phyloP scores from a whole-genome alignment of 2,113 vertebrate species.

The Ciconia maguari region DNA sequence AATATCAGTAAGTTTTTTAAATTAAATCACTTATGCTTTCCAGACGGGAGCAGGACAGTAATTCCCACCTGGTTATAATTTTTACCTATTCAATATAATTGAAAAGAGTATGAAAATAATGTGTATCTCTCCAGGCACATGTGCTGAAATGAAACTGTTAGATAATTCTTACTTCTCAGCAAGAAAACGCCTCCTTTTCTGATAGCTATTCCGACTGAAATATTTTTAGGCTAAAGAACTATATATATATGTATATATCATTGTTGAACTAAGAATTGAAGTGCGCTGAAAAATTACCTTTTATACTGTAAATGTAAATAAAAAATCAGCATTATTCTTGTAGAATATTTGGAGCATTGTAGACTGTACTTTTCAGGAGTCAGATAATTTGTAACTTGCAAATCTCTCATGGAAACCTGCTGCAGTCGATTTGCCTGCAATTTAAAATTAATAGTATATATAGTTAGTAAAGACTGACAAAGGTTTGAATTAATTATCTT shows the following conservation, averaged over 20 bases:
- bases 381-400: neutral
- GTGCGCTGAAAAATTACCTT: neutral
- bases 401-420: neutral
- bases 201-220: neutral
- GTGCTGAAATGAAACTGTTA: neutral
- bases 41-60: neutral
- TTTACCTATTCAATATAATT: neutral
- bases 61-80: constrained; percentile 1
- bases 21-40: constrained; percentile 23
- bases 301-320: neutral
- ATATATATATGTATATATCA: neutral
- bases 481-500: neutral
- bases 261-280: neutral
- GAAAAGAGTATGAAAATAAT: neutral
- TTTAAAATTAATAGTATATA: neutral
- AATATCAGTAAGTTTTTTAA: neutral
- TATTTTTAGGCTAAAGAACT: neutral
- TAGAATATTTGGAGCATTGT: neutral
- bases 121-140: neutral
- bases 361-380: neutral
- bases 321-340: neutral
- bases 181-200: neutral
- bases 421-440: neutral
- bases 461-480: neutral
- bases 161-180: neutral